Evolutionary conservation across 2,888 invertebrate genomes (phyloP).

Genomic region (Drosophila cognata): DNA sequence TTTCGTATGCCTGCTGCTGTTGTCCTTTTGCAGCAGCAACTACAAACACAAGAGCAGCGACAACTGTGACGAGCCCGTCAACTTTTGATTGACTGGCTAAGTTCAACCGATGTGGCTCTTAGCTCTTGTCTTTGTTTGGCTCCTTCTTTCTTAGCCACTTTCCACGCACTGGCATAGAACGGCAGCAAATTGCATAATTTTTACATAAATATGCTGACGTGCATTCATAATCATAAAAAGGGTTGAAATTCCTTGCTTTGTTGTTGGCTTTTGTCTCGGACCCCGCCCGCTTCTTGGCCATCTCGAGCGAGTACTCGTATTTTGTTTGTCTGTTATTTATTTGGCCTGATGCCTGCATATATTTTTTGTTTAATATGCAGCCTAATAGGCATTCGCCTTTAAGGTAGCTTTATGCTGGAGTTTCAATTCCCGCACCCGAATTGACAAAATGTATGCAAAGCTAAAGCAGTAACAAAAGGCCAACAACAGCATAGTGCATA

Average conservation of each 20-base stretch:
- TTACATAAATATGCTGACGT: constrained; percentile 81
- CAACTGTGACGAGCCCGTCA: constrained; percentile 80
- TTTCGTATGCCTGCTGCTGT: constrained; percentile 15
- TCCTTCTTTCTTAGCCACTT: constrained; percentile 31
- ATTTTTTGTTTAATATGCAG: constrained; percentile 73
- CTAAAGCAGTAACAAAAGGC: constrained; percentile 46
- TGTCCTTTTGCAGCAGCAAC: constrained; percentile 60
- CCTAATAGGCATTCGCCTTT: constrained; percentile 76
- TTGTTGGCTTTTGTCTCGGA: constrained; percentile 38
- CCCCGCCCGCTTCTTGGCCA: constrained; percentile 10
- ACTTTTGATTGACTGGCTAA: constrained; percentile 79
- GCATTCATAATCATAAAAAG: constrained; percentile 81
- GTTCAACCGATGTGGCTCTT: constrained; percentile 70
- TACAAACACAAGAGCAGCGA: constrained; percentile 46
- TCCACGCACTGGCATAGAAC: constrained; percentile 73
- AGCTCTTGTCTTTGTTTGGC: constrained; percentile 29
- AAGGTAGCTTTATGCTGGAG: constrained; percentile 15
- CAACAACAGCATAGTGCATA: constrained; percentile 63
- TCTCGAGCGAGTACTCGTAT: constrained; percentile 10
- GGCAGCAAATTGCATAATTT: constrained; percentile 81
- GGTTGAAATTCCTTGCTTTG: constrained; percentile 67
- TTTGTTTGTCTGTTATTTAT: constrained; percentile 70
- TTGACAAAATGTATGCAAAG: constrained; percentile 79
- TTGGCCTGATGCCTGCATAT: constrained; percentile 64
- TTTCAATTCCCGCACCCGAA: constrained; percentile 24